These are phyloP conservation scores for Cyanistes caeruleus DNA, from an alignment of 2,113 vertebrate species.

Conservation along the genomic window DNA sequence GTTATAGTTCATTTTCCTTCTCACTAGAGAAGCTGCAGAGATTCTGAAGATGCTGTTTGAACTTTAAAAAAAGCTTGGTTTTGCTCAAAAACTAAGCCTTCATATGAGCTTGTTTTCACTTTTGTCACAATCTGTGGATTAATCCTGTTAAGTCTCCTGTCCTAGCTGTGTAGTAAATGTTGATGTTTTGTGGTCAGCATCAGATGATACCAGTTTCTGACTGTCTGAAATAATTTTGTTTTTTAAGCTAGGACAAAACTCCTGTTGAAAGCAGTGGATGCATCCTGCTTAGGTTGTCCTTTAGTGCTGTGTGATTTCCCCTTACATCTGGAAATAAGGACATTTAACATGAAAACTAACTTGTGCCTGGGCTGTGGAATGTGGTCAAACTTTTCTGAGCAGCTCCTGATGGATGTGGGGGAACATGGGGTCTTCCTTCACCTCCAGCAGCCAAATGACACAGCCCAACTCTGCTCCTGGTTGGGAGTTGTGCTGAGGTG, in stretches of 20 bases:
- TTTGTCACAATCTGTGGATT: background rate
- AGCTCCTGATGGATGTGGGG: background rate
- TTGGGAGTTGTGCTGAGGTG: background rate
- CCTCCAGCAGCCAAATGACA: background rate
- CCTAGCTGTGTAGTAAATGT: background rate
- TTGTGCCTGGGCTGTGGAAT: conserved; percentile 37
- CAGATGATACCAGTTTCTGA: background rate
- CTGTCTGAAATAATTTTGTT: background rate
- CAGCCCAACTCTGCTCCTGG: background rate
- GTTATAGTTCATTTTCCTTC: background rate
- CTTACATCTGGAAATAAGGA: conserved; percentile 51
- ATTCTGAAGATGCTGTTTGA: background rate
- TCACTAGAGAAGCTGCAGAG: background rate
- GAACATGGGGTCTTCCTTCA: background rate
- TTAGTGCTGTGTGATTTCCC: background rate
- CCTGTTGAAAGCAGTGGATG: background rate
- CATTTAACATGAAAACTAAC: conserved; percentile 27
- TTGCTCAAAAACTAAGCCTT: background rate
- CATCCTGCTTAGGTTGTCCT: background rate
- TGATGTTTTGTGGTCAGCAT: background rate
- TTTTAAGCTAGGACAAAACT: background rate
- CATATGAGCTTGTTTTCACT: background rate
- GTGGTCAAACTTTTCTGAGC: background rate
- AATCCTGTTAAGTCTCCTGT: background rate
- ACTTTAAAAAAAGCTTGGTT: background rate